Evolutionary conservation across 92 coral and sea anemone species (phyloP).

Genomic region (Palythoa grandis): DNA sequence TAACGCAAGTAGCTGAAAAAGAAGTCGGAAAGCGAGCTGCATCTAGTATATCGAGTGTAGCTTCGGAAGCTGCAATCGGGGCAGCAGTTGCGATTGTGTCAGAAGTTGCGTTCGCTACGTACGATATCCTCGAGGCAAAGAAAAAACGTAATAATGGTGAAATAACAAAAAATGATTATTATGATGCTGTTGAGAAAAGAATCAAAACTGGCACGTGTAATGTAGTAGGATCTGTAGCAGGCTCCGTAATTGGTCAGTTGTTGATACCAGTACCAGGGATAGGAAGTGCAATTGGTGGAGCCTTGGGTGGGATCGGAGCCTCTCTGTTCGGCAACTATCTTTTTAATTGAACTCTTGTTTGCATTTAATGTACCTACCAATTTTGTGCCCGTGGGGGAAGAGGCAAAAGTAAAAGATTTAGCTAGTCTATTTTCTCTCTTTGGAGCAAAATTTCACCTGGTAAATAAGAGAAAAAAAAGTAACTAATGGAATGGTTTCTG

Average conservation of each 20-base stretch:
- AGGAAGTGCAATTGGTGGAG: conserved; percentile 31
- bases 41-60: background rate
- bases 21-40: conserved; percentile 26
- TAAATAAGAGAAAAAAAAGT: no score
- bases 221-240: conserved; percentile 12
- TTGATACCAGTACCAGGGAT: conserved; percentile 36
- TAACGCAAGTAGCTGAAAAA: background rate
- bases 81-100: conserved; percentile 11
- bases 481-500: no score
- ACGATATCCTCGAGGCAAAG: conserved; percentile 9
- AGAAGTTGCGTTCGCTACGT: conserved; percentile 1
- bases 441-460: no score
- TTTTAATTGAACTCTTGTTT: background rate
- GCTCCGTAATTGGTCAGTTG: conserved; percentile 34
- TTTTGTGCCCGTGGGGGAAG: no score
- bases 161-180: background rate
- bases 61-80: conserved; percentile 11
- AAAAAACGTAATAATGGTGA: background rate
- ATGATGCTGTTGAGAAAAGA: conserved; percentile 21
- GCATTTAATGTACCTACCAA: no score
- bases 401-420: no score
- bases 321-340: background rate
- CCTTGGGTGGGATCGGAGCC: conserved; percentile 22
- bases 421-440: no score
- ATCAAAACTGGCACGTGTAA: conserved; percentile 25